Evolutionary conservation across 2,113 vertebrate species (phyloP).

Genomic region (Salminus brasiliensis): DNA sequence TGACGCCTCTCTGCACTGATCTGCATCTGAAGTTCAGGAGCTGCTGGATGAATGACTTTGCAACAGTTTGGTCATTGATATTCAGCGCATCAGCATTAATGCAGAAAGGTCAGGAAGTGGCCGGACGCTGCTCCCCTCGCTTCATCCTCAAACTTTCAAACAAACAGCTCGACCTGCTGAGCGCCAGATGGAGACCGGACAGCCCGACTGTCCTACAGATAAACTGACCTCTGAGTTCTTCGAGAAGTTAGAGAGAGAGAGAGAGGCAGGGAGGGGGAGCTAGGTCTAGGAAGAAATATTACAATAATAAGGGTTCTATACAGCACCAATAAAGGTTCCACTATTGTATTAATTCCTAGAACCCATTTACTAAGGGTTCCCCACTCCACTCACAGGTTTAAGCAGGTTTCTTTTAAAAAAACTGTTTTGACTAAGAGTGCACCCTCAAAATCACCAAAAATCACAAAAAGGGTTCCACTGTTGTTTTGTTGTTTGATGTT

Average conservation of each 20-base stretch:
- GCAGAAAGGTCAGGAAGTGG: neutral
- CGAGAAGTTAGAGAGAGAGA: neutral
- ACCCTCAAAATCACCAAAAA: too few relatives aligned
- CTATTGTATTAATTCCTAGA: too few relatives aligned
- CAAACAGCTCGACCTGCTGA: neutral
- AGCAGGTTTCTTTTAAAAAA: too few relatives aligned
- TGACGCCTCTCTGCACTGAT: neutral
- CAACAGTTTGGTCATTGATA: neutral
- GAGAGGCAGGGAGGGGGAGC: neutral
- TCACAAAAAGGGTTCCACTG: too few relatives aligned
- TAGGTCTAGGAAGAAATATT: too few relatives aligned
- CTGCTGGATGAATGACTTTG: neutral
- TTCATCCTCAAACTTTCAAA: neutral
- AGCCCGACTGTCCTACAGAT: neutral
- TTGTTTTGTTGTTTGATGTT: too few relatives aligned
- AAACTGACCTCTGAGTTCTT: neutral
- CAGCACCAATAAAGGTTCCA: too few relatives aligned
- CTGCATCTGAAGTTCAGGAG: neutral
- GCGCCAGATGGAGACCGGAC: constrained; percentile 1
- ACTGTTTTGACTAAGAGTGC: too few relatives aligned
- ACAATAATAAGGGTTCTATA: too few relatives aligned
- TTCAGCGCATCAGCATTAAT: constrained; percentile 13
- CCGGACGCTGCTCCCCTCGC: neutral
- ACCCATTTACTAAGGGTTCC: too few relatives aligned
- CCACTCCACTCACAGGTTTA: too few relatives aligned